These are phyloP conservation scores for Polymixis flavicincta DNA, from an alignment of 2,888 invertebrate species.

Conservation along the genomic window DNA sequence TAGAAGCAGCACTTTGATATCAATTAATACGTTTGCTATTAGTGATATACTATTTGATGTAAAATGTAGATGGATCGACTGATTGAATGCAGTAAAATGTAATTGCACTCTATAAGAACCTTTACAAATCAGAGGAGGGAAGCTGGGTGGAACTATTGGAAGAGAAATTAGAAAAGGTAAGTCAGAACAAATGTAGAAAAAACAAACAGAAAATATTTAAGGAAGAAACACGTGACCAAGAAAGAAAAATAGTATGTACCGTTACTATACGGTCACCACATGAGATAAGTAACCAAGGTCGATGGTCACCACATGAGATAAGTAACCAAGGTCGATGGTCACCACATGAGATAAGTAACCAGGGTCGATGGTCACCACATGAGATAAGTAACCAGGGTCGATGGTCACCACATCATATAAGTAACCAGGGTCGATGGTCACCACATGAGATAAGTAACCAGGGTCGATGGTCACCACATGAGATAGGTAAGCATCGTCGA, in stretches of 20 bases:
- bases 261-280: too few relatives aligned
- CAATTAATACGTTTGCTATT: slow-evolving; percentile 17
- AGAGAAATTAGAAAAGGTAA: neutral
- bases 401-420: too few relatives aligned
- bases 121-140: neutral
- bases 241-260: neutral
- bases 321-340: too few relatives aligned
- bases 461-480: too few relatives aligned
- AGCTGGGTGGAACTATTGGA: neutral
- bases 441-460: too few relatives aligned
- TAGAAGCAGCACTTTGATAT: neutral
- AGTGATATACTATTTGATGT: neutral
- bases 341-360: too few relatives aligned
- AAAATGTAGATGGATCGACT: slow-evolving; percentile 1
- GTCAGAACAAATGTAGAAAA: neutral
- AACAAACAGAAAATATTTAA: neutral
- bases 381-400: too few relatives aligned
- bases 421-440: too few relatives aligned
- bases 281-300: too few relatives aligned
- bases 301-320: too few relatives aligned
- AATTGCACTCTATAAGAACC: neutral
- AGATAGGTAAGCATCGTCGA: too few relatives aligned
- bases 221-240: neutral
- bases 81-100: slow-evolving; percentile 5
- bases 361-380: too few relatives aligned